Base-by-base conservation (phyloP, 2,888 invertebrate genomes). In the Melanostoma scalare region DNA sequence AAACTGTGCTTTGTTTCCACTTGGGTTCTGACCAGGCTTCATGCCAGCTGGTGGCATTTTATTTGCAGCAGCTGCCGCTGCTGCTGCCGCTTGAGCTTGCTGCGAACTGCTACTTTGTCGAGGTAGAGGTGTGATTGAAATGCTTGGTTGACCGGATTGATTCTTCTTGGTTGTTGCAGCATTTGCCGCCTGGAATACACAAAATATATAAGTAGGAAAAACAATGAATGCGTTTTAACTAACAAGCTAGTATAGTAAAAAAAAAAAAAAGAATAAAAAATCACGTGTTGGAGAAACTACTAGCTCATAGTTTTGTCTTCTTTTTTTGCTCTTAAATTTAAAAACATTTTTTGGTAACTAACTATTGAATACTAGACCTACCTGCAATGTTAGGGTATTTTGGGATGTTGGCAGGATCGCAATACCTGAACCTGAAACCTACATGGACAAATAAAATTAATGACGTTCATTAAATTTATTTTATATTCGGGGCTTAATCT, bases 81-180 rank as follows among this genome's bases (percentile, higher is more conserved):
- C 91, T 56, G 91, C 90, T 38, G 90, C 87, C 40, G 91, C 89
- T 36, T 91, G 90, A 80, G 91, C 90, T 91, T 92, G 88, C 79
- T 78, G 84, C 48, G 74, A 58, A 38, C 68, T 79, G 63, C 55
- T 86, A 91, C 82, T 93, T 86, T 94, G 94, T 85, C 96, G 94
- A 86, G 96, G 96, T 90, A 97, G 92, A 60, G 97, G 96, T 78
- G 97, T 97, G 89, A 97, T 97, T 44, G 97, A 97, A 92, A 97
- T 96, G 91, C 96, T 96, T 30, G 97, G 97, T 90, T 96, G 96
- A 8, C 91, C 90, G 53, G 89, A 87, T 60, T 89, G 86, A n/a
- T 89, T 88, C 71, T 90, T 90, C 81, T 90, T 90, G 9, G 88
- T 87, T 42, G 88, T 86, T 85, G 87, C 71, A 52, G 81, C 63